Base-by-base conservation (phyloP, 2,113 vertebrate species). In the Manacus vitellinus region DNA sequence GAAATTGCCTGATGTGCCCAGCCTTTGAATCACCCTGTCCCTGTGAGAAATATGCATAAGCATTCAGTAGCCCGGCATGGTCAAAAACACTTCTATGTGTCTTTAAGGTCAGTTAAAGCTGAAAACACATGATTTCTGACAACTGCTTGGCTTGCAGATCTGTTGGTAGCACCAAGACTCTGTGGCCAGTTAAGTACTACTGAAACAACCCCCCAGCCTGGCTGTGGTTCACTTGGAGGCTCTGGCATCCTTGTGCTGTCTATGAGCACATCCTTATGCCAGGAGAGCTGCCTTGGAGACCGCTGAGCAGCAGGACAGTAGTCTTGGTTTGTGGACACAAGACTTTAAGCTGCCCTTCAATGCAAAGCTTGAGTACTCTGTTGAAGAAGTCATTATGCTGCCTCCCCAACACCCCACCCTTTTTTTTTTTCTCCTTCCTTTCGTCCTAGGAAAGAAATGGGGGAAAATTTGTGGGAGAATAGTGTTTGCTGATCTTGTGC, bases 401-500 rank as follows among this genome's bases (percentile, higher is more conserved):
- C 65, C 35, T 33, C 71, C 4, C 6, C 68, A 35, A 28, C 9
- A 35, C 35, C 3, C n/a, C 5, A 19, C 10, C 8, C 6, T 41
- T 49, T 25, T 78, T 61, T 44, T 25, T 19, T 58, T 49, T 41
- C 12, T 28, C 12, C 17, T 78, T 76, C 30, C 10, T 75, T 71
- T 47, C 14, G 9, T 84, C 21, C 21, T 62, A 47, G 55, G 85
- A 95, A 80, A 93, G 55, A 51, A 91, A 68, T 2, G 9, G 74
- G 44, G 73, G 44, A 81, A 92, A 84, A 37, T 75, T 49, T 91
- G 67, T 41, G 63, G 75, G 46, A 71, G 11, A 85, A 85, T 8
- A 81, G 62, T 59, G 47, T 92, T 95, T 94, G 83, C 88, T 43
- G 80, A 91, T 86, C 76, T 89, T 68, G 49, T 85, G 83, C 85